A percentile compares a stretch with the other conserved stretches of the same genome.
Conservation (phyloP, 2,113 vertebrate species). For the Ammodytes marinus region DNA sequence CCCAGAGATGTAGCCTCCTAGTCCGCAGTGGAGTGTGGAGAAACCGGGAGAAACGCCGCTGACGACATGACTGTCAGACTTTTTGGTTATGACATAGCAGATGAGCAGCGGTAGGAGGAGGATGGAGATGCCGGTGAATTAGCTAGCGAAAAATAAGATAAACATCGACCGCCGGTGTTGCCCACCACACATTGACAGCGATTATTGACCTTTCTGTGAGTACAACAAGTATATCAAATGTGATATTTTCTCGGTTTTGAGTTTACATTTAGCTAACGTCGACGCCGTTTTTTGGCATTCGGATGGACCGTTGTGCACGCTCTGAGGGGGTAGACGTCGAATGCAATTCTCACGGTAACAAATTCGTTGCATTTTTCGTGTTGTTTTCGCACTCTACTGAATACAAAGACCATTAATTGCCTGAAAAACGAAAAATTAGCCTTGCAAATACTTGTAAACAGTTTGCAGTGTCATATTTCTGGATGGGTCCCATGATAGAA, state of each 20-base stretch:
- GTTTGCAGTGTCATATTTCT: background rate
- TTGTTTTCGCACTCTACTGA: rapidly evolving
- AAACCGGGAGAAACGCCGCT: background rate
- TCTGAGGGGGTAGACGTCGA: background rate
- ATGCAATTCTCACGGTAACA: no score
- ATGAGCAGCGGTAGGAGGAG: slow-evolving; percentile 1
- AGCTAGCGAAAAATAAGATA: background rate
- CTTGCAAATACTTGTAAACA: background rate
- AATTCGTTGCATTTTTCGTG: background rate
- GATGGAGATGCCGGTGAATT: slow-evolving; percentile 46
- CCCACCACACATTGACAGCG: background rate
- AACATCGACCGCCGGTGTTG: background rate
- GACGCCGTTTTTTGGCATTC: slow-evolving; percentile 33
- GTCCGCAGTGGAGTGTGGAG: background rate
- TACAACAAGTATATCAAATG: background rate
- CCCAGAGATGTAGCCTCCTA: background rate
- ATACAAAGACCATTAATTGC: background rate
- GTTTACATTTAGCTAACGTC: slow-evolving; percentile 13
- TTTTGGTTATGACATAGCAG: background rate
- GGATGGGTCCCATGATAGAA: slow-evolving; percentile 19
- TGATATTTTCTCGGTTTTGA: background rate
- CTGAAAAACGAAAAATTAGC: rapidly evolving
- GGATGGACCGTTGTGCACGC: background rate
- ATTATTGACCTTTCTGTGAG: slow-evolving; percentile 45
- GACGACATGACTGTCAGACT: no score